These are phyloP conservation scores for Oscarella lobularis DNA, from an alignment of 37 sponge, comb jelly and placozoan species.

Conservation along the genomic window DNA sequence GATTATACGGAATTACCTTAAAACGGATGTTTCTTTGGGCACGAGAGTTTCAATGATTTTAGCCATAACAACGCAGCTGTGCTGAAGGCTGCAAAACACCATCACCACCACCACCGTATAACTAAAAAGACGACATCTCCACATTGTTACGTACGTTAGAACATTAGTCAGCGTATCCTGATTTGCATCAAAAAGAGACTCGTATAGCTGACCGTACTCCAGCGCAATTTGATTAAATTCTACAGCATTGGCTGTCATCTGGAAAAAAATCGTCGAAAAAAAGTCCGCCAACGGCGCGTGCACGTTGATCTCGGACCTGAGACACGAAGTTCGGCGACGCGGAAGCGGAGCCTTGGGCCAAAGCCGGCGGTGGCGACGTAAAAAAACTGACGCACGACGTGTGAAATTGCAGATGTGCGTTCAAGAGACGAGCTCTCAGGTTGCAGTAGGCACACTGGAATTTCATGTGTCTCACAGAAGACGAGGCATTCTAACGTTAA, in stretches of 20 bases:
- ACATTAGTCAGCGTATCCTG: conserved; percentile 32
- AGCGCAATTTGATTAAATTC: background rate
- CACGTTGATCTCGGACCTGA: too few species aligned
- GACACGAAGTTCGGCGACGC: too few species aligned
- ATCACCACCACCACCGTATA: too few species aligned
- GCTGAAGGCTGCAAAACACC: background rate
- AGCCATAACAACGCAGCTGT: background rate
- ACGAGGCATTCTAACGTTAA: background rate
- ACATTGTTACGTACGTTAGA: conserved; percentile 19
- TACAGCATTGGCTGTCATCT: background rate
- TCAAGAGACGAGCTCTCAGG: background rate
- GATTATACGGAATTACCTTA: too few species aligned
- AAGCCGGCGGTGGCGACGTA: background rate
- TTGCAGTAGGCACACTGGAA: background rate
- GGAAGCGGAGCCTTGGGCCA: too few species aligned
- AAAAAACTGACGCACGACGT: background rate
- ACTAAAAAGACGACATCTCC: too few species aligned
- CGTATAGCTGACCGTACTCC: conserved; percentile 25
- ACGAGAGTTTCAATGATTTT: background rate
- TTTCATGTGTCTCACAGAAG: background rate
- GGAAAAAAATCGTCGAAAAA: background rate
- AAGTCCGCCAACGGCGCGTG: too few species aligned
- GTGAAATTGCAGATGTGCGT: background rate
- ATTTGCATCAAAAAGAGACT: conserved; percentile 64
- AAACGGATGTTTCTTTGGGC: background rate